Evolutionary conservation across 2,888 invertebrate genomes (phyloP).

Genomic region (Frankliniella intonsa): DNA sequence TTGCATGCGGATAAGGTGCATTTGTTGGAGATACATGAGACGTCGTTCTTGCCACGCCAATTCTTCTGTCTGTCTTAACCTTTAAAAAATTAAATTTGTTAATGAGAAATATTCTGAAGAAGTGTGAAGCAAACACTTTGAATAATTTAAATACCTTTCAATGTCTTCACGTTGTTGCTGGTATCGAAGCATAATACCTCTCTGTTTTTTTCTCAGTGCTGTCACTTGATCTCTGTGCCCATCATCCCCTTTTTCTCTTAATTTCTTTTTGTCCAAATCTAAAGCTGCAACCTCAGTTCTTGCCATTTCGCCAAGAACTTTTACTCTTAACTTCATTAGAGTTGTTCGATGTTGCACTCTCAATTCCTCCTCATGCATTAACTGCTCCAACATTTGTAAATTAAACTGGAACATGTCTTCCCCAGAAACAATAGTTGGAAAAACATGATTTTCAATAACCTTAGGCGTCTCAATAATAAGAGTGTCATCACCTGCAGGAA

Average conservation of each 20-base stretch:
- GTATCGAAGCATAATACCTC: slow-evolving; percentile 60
- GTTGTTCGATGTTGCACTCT: slow-evolving; percentile 62
- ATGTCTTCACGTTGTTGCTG: slow-evolving; percentile 66
- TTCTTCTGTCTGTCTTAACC: slow-evolving; percentile 53
- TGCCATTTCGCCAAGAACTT: slow-evolving; percentile 61
- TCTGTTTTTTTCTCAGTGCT: slow-evolving; percentile 61
- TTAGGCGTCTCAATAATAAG: background rate
- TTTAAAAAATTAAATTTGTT: slow-evolving; percentile 37
- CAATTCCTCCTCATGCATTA: slow-evolving; percentile 63
- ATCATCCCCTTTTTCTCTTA: slow-evolving; percentile 54
- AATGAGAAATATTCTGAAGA: background rate
- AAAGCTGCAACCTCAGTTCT: slow-evolving; percentile 60
- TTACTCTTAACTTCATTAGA: slow-evolving; percentile 61
- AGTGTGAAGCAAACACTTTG: background rate
- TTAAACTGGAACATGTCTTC: slow-evolving; percentile 15
- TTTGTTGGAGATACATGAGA: slow-evolving; percentile 51
- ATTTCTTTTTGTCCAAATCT: slow-evolving; percentile 60
- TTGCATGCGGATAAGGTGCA: slow-evolving; percentile 53
- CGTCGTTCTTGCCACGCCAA: slow-evolving; percentile 53
- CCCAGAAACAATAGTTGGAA: background rate
- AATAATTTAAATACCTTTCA: slow-evolving; percentile 49
- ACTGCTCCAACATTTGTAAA: slow-evolving; percentile 52
- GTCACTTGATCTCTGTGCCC: slow-evolving; percentile 49
- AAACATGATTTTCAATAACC: background rate
- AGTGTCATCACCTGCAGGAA: background rate